Evolutionary conservation across 2,888 invertebrate genomes (phyloP), one percentile per base, ranked within the genome.

Genomic region (Dioctria rufipes): DNA sequence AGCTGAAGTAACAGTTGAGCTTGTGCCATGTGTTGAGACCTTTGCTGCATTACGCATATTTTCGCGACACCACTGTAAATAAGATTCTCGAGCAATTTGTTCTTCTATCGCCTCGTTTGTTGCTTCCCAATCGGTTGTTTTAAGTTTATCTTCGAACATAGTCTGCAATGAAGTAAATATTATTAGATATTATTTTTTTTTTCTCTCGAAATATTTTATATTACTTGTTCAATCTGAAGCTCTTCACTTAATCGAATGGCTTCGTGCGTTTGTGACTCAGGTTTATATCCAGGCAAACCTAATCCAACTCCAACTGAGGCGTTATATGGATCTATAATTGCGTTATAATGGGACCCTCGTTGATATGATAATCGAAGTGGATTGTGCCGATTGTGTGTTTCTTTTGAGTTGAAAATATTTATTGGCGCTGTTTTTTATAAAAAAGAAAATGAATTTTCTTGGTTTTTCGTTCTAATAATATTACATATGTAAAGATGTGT

Each of bases 61-160:
- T 79, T 93, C 93, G 81, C 92, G 90, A 69, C 94, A 90, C 93
- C 94, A 96, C 87, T 95, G 95, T 69, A 95, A 91, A 88, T 95
- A 96, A 60, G 95, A 95, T 88, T 96, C 95, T 13, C 95, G 90
- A 4, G 96, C 95, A 8, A 95, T 94, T 90, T 96, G 95, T 87
- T 96, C 95, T 86, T 95, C 95, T 80, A 96, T 93, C n/a, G 95
- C 95, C 87, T 96, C 95, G 87, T 95, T 95, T 0, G 96, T 97
- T 6, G 96, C 94, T 88, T 97, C 96, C 95, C 95, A 96, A 88
- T 97, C 96, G 5, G 96, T 96, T 82, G 96, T 96, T 85, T 94
- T 92, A 67, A 96, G 88, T 87, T 97, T 97, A 87, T 97, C 96
- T 88, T 96, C 95, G 85, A 97, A 90, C 96, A 97, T 97, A 1